A percentile compares a stretch with the other conserved stretches of the same genome.
These are phyloP conservation scores for Kryphioiulus occultus DNA, from an alignment of 2,888 invertebrate species.

Conservation along the genomic window DNA sequence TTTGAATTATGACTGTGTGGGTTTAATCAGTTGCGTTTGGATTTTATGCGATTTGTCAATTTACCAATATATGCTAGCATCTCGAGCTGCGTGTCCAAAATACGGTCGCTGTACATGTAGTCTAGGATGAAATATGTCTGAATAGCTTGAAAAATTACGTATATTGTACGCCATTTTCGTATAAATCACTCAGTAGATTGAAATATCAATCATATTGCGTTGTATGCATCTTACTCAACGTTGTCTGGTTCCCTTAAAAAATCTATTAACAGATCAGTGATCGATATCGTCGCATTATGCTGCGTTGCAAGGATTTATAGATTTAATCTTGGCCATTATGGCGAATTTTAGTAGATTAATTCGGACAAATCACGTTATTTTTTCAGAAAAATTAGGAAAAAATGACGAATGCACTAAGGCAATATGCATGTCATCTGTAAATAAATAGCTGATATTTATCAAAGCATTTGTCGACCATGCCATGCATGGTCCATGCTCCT, in stretches of 20 bases:
- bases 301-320: neutral
- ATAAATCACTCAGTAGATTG: neutral
- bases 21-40: neutral
- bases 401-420: no score
- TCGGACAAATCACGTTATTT: neutral
- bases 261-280: neutral
- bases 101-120: neutral
- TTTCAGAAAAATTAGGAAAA: no score
- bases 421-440: neutral
- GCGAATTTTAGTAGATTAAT: neutral
- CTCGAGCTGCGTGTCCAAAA: neutral
- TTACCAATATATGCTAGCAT: neutral
- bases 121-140: neutral
- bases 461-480: neutral
- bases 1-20: neutral
- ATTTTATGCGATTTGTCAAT: neutral
- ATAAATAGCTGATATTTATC: neutral
- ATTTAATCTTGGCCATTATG: constrained; percentile 16
- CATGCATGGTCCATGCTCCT: no score
- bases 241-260: neutral
- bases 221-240: neutral
- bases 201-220: constrained; percentile 1
- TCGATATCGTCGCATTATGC: neutral
- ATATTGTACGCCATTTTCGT: neutral
- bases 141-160: neutral